Base-by-base conservation (phyloP, 2,797 vertebrate species). In the Acanthornis magna region DNA sequence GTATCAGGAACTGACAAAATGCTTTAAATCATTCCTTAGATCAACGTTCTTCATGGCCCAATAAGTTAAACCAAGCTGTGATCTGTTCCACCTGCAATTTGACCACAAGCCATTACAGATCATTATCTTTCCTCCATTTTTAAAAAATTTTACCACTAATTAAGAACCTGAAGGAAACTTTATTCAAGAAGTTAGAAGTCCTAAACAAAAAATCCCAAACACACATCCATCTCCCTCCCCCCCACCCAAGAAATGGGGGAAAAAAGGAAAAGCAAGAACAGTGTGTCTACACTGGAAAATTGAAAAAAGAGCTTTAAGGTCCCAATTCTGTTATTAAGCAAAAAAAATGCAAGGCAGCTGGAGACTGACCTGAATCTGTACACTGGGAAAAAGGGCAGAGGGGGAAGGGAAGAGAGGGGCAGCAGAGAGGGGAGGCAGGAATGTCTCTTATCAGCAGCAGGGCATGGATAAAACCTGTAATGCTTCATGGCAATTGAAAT, bases 341-440 rank as follows among this genome's bases (percentile, higher is more conserved):
- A 91, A 95, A 91, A 95, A 95, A 85, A 80, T 48, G 57, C 42
- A 95, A 93, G 90, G 76, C 51, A 73, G 55, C 58, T 78, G 68
- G 50, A 88, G 45, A 23, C n/a, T 77, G 62, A 58, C 57, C 72
- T 84, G 88, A 57, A 81, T 86, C 53, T 90, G 79, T 61, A 82
- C 42, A 51, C 30, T 74, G 47, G 54, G 32, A 23, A 65, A 77
- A 92, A 85, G 43, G 40, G 81, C 71, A 81, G 63, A 87, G 60
- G 79, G 75, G 66, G 66, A 72, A 77, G 87, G 79, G 87, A 89
- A 53, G 45, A 63, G 43, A 58, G 29, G 73, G 29, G 32, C 43
- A 79, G 58, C 30, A 50, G 63, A 58, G 26, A 61, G 17, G 21
- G 16, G 51, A 89, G 38, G 13, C 40, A 53, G 42, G 38, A 78